Evolutionary conservation across 1,140 invertebrate species (phyloP), one percentile per base, ranked within the genome.

Genomic region (Bombus fervidus): DNA sequence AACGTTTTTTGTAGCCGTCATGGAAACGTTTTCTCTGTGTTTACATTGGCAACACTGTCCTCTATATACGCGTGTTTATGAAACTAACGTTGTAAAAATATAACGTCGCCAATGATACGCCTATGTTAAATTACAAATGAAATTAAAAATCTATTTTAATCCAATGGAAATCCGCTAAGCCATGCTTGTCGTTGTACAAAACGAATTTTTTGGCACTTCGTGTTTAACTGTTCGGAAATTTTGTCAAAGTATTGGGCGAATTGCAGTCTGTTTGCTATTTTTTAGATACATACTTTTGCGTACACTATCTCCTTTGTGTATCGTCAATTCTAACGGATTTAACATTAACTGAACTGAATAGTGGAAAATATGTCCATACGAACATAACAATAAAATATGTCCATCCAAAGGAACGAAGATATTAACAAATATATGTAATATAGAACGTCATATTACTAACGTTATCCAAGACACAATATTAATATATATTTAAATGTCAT

Each of bases 81-180:
- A 72, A 72, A 53, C 10, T n/a, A 4, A 39, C 22, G 22, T 3
- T 25, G 34, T 28, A 68, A 79, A 78, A 79, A 64, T n/a, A 28
- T 78, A 31, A 47, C 41, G 13, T 10, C 6, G n/a, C 3, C 15
- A 15, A 41, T n/a, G 22, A 43, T 64, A 22, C 15, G 6, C 1
- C 18, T 9, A 31, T 13, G 25, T 76, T 76, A 66, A 68, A 66
- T 79, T 47, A 79, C 41, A 41, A 9, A 43, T 9, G 8, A 41
- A 77, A 77, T 78, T 78, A 43, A 66, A 64, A 41, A 43, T 77
- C 37, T 13, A 10, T 31, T 64, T 43, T 25, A 59, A 76, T 37
- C 47, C 25, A 5, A 13, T 13, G 4, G 12, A 18, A 37, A 39
- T 5, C 22, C 12, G 22, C 2, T 53, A 37, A 25, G 28, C 31